phyloP scores from a whole-genome alignment of 2,888 invertebrate genomes.

The Eupelmus urozonus region DNA sequence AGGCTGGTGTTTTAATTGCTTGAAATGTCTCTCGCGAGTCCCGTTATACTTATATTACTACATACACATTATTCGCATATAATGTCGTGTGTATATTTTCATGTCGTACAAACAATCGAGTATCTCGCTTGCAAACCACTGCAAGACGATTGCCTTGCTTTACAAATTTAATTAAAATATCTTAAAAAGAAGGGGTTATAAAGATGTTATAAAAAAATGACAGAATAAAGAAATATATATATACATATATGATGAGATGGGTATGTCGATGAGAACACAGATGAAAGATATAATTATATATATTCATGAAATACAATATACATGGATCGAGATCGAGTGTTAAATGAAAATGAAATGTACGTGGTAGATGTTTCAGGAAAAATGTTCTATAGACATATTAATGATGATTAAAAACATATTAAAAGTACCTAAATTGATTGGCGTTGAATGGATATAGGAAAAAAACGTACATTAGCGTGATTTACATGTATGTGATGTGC shows the following conservation, averaged over 20 bases:
- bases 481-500: constrained; percentile 58
- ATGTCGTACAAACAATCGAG: constrained; percentile 19
- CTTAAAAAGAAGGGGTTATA: constrained; percentile 16
- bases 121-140: constrained; percentile 43
- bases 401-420: constrained; percentile 33
- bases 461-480: constrained; percentile 52
- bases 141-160: constrained; percentile 56
- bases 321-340: not conserved
- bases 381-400: constrained; percentile 47
- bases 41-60: constrained; percentile 7
- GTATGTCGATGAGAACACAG: constrained; percentile 30
- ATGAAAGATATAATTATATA: constrained; percentile 8
- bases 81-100: constrained; percentile 42
- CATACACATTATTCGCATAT: constrained; percentile 23
- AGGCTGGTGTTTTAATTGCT: constrained; percentile 21
- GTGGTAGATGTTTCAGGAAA: constrained; percentile 55
- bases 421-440: constrained; percentile 31
- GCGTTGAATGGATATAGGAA: constrained; percentile 54
- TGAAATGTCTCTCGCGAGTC: constrained; percentile 42
- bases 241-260: too few relatives aligned
- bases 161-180: constrained; percentile 39
- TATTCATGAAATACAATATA: constrained; percentile 15
- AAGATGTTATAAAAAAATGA: constrained; percentile 15
- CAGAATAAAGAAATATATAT: too few relatives aligned
- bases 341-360: constrained; percentile 53